Percentiles rank a stretch among this genome's conserved stretches.
Conservation (phyloP, 2,888 invertebrate species). For the Synanthedon formicaeformis region DNA sequence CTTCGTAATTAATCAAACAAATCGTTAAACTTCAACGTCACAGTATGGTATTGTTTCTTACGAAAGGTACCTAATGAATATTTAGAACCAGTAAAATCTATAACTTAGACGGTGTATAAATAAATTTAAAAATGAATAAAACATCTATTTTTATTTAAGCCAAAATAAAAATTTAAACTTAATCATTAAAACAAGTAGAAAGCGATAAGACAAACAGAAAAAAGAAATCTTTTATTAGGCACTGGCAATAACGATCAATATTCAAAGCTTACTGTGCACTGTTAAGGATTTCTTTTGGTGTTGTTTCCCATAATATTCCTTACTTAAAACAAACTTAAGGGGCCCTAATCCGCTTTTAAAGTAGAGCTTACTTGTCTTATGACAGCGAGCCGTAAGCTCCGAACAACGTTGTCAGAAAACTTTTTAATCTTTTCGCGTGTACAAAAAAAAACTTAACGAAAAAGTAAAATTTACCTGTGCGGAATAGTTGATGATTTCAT, state of each 20-base stretch:
- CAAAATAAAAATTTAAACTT: background rate
- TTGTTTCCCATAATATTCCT: slow-evolving; percentile 54
- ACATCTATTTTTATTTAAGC: no score
- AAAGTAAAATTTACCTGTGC: background rate
- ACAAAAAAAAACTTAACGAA: slow-evolving; percentile 6
- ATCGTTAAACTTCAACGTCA: no score
- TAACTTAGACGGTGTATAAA: no score
- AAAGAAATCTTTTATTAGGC: slow-evolving; percentile 27
- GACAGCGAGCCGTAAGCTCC: slow-evolving; percentile 53
- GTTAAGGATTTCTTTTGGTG: slow-evolving; percentile 36
- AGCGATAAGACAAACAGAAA: slow-evolving; percentile 5
- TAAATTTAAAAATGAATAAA: no score
- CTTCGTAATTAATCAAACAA: no score
- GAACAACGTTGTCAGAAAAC: slow-evolving; percentile 44
- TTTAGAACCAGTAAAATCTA: no score
- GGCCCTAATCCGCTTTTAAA: slow-evolving; percentile 60
- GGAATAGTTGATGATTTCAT: background rate
- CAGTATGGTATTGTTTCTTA: no score
- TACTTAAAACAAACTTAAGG: slow-evolving; percentile 61
- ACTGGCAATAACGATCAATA: slow-evolving; percentile 35
- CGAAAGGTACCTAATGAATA: no score
- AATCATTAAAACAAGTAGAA: background rate
- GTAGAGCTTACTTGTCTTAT: slow-evolving; percentile 59
- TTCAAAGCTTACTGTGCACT: slow-evolving; percentile 31
- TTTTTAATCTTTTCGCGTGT: slow-evolving; percentile 51